Base-by-base conservation (phyloP, 2,797 vertebrate genomes). In the Myioborus melanocephalus region DNA sequence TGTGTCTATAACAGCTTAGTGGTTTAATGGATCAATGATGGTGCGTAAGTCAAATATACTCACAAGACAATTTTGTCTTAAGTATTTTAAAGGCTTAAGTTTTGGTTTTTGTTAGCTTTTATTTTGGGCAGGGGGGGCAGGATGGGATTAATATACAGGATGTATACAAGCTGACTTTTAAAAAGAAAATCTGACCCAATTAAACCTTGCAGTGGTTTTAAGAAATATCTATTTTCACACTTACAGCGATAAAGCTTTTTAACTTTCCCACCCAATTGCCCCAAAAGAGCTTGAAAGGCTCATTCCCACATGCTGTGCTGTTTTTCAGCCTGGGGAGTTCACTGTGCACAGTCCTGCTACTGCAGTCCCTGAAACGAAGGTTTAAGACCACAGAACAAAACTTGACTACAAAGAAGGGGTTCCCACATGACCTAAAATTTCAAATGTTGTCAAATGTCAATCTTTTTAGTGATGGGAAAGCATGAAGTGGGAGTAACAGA, bases 1-100 rank as follows among this genome's bases (percentile, higher is more conserved):
- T 59, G 44, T 5, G 12, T 83, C 78, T 70, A 2, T n/a, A 79
- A 52, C 4, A 92, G 52, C 32, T 83, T 49, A 56, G 71, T 14
- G 55, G 49, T 91, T 87, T 81, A 71, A 64, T 9, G 27, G 49
- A 87, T 91, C 82, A 65, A 60, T 82, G 71, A 53, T 14, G 16
- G 73, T 71, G 32, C 35, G 30, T 32, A 53, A 94, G 64, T 82
- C 86, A 92, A 92, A 84, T 15, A 68, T 9, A 73, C 30, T 63
- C 63, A 60, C 27, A 90, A 80, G 49, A 10, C 23, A 61, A 46
- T 71, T 95, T 55, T 85, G 15, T 60, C 59, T 72, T 76, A 49
- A 86, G 27, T 63, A 63, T 63, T 64, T 81, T 55, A 71, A 77
- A 89, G 24, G 5, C 46, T 89, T 26, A n/a, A 12, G 15, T 16